phyloP scores from a whole-genome alignment of 1,140 invertebrate species.

The Nomia melanderi region DNA sequence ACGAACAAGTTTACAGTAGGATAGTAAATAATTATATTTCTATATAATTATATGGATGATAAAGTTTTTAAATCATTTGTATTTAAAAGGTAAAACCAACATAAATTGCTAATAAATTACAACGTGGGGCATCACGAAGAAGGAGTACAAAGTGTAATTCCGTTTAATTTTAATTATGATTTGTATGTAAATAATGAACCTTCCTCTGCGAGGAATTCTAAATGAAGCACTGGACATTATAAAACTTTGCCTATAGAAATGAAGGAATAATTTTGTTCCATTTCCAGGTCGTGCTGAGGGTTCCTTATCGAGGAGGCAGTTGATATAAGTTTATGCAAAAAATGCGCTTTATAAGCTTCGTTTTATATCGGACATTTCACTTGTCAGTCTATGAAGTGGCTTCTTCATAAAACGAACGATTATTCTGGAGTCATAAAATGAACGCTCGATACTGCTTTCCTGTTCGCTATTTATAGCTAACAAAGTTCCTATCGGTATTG shows the following conservation, averaged over 20 bases:
- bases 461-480: not conserved
- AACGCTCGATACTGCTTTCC: not conserved
- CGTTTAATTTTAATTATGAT: not conserved
- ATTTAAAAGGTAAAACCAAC: not conserved
- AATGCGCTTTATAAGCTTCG: not conserved
- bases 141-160: not conserved
- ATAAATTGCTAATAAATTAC: not conserved
- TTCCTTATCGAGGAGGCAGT: not conserved
- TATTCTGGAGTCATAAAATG: slow-evolving; percentile 7
- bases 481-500: not conserved
- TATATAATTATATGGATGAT: no score
- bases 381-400: slow-evolving; percentile 7
- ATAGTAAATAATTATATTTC: no score
- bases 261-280: not conserved
- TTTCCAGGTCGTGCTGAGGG: not conserved
- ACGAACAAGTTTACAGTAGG: no score
- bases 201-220: not conserved
- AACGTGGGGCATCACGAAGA: not conserved
- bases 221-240: not conserved
- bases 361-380: not conserved
- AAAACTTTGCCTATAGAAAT: not conserved
- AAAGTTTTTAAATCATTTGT: no score
- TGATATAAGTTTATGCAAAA: slow-evolving; percentile 6
- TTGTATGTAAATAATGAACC: not conserved
- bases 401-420: slow-evolving; percentile 7